These are phyloP conservation scores for Amphipoea oculea DNA, from an alignment of 2,888 invertebrate species.

Conservation along the genomic window DNA sequence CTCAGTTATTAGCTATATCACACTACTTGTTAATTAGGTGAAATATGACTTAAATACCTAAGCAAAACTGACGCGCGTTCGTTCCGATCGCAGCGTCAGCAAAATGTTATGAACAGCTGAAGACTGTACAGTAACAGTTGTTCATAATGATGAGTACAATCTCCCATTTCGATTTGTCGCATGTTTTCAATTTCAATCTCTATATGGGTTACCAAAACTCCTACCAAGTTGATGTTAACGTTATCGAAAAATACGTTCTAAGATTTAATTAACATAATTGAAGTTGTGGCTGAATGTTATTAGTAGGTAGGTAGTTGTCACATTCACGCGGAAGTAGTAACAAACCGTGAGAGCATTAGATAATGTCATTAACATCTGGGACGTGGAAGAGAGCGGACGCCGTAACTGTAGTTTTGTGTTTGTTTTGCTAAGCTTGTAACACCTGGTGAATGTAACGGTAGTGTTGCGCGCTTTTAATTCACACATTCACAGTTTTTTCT, in stretches of 20 bases:
- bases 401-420: conserved; percentile 58
- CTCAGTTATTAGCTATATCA: too few species aligned
- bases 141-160: too few species aligned
- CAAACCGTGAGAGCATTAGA: conserved; percentile 51
- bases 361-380: conserved; percentile 60
- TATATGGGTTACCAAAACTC: too few species aligned
- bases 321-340: conserved; percentile 43
- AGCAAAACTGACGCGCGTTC: too few species aligned
- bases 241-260: neutral
- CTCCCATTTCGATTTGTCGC: too few species aligned
- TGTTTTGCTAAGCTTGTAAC: conserved; percentile 55
- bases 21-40: too few species aligned
- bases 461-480: conserved; percentile 24
- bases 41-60: too few species aligned
- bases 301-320: conserved; percentile 39
- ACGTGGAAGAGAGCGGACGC: conserved; percentile 46
- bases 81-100: too few species aligned
- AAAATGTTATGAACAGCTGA: too few species aligned
- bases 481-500: conserved; percentile 13
- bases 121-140: too few species aligned
- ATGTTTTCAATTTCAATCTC: too few species aligned
- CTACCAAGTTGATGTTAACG: neutral
- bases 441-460: conserved; percentile 36
- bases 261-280: neutral
- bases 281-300: neutral